phyloP scores from a whole-genome alignment of 2,888 invertebrate species.

The Choreutis nemorana region DNA sequence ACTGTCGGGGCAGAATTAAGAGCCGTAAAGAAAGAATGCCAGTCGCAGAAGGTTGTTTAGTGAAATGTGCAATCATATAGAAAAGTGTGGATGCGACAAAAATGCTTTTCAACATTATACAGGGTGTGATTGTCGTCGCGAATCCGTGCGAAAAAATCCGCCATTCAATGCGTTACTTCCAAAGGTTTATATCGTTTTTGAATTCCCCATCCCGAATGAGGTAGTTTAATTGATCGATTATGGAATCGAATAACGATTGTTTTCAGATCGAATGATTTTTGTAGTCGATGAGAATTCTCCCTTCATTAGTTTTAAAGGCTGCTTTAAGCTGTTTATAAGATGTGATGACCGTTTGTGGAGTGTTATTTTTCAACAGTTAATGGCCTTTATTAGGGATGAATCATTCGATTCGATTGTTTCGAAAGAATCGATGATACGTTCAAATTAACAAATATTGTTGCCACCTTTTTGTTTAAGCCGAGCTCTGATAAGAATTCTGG shows the following conservation, averaged over 20 bases:
- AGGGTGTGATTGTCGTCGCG: slow-evolving; percentile 35
- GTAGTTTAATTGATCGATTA: slow-evolving; percentile 38
- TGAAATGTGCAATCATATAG: slow-evolving; percentile 56
- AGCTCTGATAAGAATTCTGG: too few species aligned
- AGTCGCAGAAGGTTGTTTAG: slow-evolving; percentile 38
- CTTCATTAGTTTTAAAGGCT: too few species aligned
- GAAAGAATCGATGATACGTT: too few species aligned
- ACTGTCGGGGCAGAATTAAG: slow-evolving; percentile 16
- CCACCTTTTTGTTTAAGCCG: too few species aligned
- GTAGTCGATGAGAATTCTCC: too few species aligned
- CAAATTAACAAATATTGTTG: too few species aligned
- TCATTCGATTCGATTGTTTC: too few species aligned
- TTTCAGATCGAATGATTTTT: too few species aligned
- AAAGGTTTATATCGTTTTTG: slow-evolving; percentile 17
- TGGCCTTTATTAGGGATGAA: too few species aligned
- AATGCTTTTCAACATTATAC: slow-evolving; percentile 39
- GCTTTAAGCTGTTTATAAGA: too few species aligned
- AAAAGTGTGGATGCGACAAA: slow-evolving; percentile 38
- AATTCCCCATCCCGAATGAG: slow-evolving; percentile 18
- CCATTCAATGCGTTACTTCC: slow-evolving; percentile 18
- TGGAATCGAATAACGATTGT: slow-evolving; percentile 20
- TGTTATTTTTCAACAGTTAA: too few species aligned
- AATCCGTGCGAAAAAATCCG: slow-evolving; percentile 33
- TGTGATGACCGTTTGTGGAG: too few species aligned
- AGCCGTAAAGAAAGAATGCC: slow-evolving; percentile 26